phyloP scores from a whole-genome alignment of 2,888 invertebrate genomes.

The Physocephala rufipes region DNA sequence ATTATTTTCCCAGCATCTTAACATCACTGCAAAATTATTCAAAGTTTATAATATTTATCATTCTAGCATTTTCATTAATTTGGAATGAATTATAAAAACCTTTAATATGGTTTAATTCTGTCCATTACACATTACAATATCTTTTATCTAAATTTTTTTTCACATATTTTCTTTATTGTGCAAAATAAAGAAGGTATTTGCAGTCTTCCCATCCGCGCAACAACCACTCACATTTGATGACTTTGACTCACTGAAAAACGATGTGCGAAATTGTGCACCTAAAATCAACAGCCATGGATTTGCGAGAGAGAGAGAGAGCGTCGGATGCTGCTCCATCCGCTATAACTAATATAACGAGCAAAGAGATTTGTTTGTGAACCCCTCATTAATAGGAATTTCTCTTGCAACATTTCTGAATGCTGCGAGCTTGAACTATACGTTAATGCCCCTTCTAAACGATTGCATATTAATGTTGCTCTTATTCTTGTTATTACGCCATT shows the following conservation, averaged over 20 bases:
- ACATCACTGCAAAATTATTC: slow-evolving; percentile 39
- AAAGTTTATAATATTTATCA: slow-evolving; percentile 20
- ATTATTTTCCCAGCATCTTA: slow-evolving; percentile 7
- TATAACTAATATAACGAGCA: background rate
- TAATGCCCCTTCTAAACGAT: background rate
- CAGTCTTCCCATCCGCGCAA: slow-evolving; percentile 47
- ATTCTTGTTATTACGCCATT: background rate
- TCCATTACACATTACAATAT: background rate
- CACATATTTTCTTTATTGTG: slow-evolving; percentile 32
- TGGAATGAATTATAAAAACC: background rate
- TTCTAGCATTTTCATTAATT: slow-evolving; percentile 22
- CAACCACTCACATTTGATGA: slow-evolving; percentile 64
- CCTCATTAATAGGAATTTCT: background rate
- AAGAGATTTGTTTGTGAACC: background rate
- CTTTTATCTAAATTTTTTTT: slow-evolving; percentile 37
- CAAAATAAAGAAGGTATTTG: slow-evolving; percentile 20
- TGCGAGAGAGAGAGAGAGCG: slow-evolving; percentile 10
- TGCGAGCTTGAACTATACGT: background rate
- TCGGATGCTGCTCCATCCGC: slow-evolving; percentile 36
- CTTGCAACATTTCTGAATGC: background rate
- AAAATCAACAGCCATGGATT: slow-evolving; percentile 36
- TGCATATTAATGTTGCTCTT: no score
- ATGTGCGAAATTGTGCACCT: slow-evolving; percentile 45
- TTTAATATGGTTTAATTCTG: no score
- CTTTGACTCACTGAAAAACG: slow-evolving; percentile 62